These are phyloP conservation scores for Tribolium freemani DNA, from an alignment of 2,888 invertebrate species.

Conservation along the genomic window DNA sequence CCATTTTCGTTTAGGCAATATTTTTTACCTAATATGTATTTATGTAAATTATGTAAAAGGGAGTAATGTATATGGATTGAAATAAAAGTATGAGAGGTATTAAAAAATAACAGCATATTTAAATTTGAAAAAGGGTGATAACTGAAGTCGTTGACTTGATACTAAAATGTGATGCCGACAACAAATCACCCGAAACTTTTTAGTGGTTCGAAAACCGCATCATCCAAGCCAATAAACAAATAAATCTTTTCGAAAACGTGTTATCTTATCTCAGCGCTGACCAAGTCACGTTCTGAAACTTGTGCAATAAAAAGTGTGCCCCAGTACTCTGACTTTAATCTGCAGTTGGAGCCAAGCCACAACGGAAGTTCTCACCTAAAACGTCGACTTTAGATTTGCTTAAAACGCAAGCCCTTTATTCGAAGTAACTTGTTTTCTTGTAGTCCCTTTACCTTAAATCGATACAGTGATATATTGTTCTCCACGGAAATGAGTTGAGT, in stretches of 20 bases:
- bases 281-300: conserved; percentile 18
- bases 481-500: conserved; percentile 22
- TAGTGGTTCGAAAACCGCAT: conserved; percentile 12
- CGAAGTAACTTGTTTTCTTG: conserved; percentile 17
- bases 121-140: not conserved
- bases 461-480: conserved; percentile 40
- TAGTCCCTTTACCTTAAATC: conserved; percentile 19
- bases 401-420: conserved; percentile 32
- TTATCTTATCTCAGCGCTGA: conserved; percentile 21
- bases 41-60: no score
- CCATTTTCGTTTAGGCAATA: no score
- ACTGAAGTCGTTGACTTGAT: not conserved
- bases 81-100: no score
- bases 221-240: conserved; percentile 16
- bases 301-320: conserved; percentile 17
- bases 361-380: conserved; percentile 28
- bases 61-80: no score
- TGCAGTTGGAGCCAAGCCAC: conserved; percentile 19
- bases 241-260: conserved; percentile 12
- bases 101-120: no score
- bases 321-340: conserved; percentile 8
- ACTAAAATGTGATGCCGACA: not conserved
- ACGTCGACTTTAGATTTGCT: conserved; percentile 30
- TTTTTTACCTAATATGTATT: no score
- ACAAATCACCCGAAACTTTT: not conserved